Conservation (phyloP, 2,888 invertebrate genomes). For the Plusia festucae region DNA sequence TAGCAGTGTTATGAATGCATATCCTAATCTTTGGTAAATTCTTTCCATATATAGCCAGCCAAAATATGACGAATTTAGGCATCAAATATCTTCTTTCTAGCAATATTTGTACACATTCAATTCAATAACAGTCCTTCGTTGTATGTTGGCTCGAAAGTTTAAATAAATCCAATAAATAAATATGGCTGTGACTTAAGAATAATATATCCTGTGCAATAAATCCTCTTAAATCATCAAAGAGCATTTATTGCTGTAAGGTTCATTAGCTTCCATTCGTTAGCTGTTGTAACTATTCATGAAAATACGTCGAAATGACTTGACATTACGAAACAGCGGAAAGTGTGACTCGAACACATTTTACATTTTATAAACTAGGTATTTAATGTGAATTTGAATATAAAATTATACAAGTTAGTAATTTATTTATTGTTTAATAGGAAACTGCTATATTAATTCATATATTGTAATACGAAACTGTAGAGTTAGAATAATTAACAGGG, state of each 20-base stretch:
- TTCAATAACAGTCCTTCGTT: background rate
- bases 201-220: constrained; percentile 2
- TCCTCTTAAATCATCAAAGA: background rate
- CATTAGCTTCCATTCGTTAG: background rate
- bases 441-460: constrained; percentile 23
- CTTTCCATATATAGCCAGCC: background rate
- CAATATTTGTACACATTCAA: background rate
- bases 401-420: constrained; percentile 24
- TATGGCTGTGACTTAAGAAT: constrained; percentile 37
- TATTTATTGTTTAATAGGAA: constrained; percentile 23
- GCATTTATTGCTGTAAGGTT: background rate
- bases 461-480: constrained; percentile 21
- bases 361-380: constrained; percentile 17
- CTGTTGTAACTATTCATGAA: background rate
- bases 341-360: constrained; percentile 38
- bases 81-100: background rate
- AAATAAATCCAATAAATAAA: constrained; percentile 6
- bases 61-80: background rate
- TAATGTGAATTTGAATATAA: constrained; percentile 24
- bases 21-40: background rate
- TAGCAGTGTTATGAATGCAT: constrained; percentile 2
- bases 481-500: constrained; percentile 13
- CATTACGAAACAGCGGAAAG: background rate
- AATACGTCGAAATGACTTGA: background rate
- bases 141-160: background rate